These are phyloP conservation scores for Drosophila paulistorum DNA, from an alignment of 1,140 invertebrate species.

Conservation along the genomic window DNA sequence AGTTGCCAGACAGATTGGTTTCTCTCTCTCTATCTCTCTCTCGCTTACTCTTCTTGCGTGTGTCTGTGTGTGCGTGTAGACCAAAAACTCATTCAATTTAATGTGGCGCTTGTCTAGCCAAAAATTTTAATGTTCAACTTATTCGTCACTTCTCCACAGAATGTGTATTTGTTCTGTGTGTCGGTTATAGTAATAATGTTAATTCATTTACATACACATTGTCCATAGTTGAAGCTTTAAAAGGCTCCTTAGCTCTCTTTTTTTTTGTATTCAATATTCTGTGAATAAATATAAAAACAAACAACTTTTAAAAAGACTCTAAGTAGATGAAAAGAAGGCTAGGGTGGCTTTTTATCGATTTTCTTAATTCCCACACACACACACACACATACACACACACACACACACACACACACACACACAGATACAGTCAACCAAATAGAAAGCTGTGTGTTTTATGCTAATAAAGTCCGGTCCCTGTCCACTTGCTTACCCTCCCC, in stretches of 20 bases:
- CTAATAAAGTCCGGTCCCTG: slow-evolving; percentile 60
- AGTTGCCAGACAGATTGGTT: slow-evolving; percentile 54
- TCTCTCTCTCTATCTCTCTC: not conserved
- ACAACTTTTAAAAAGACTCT: too few species aligned
- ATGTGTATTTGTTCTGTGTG: too few species aligned
- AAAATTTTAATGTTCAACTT: slow-evolving; percentile 60
- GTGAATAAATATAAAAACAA: not conserved
- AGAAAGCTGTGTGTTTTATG: slow-evolving; percentile 62
- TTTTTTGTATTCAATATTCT: not conserved
- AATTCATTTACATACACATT: not conserved
- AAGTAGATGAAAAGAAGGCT: not conserved
- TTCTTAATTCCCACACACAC: slow-evolving; percentile 16
- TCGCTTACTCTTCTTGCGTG: slow-evolving; percentile 16
- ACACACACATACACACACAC: not conserved
- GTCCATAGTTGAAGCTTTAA: slow-evolving; percentile 42
- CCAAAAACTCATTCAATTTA: slow-evolving; percentile 68
- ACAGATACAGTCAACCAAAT: not conserved
- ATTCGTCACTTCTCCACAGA: not conserved
- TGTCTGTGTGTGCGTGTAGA: slow-evolving; percentile 24
- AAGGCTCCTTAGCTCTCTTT: slow-evolving; percentile 20
- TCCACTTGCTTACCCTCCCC: not conserved
- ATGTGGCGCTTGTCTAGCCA: slow-evolving; percentile 73
- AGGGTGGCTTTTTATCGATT: slow-evolving; percentile 40
- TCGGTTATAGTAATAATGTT: too few species aligned
- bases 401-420: not conserved